These are phyloP conservation scores for Drosophila mayri DNA, from an alignment of 1,140 invertebrate genomes.

Conservation along the genomic window DNA sequence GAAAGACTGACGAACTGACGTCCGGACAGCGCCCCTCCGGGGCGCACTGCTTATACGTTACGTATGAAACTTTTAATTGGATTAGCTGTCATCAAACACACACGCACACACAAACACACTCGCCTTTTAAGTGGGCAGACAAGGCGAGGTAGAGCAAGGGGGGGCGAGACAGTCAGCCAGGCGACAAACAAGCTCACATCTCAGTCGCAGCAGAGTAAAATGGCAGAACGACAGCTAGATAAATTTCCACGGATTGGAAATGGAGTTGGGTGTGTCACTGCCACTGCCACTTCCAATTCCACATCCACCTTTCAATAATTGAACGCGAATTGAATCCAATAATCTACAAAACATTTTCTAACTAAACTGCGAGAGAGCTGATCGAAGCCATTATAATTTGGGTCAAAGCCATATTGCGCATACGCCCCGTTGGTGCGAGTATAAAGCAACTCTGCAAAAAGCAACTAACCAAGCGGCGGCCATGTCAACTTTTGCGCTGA, in stretches of 20 bases:
- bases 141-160: not conserved
- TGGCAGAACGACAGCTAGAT: constrained; percentile 37
- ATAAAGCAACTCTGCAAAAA: constrained; percentile 41
- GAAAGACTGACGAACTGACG: constrained; percentile 1
- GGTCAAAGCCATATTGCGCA: constrained; percentile 50
- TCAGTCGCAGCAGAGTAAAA: constrained; percentile 65
- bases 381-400: constrained; percentile 31
- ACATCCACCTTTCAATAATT: constrained; percentile 75
- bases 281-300: constrained; percentile 25
- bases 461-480: constrained; percentile 47
- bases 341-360: constrained; percentile 30
- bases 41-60: constrained; percentile 65
- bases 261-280: constrained; percentile 4
- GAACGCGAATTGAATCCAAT: constrained; percentile 66
- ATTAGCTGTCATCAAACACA: constrained; percentile 81
- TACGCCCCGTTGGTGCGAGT: constrained; percentile 42
- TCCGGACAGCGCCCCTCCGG: constrained; percentile 23
- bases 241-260: constrained; percentile 43
- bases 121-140: constrained; percentile 44
- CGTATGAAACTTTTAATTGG: constrained; percentile 84
- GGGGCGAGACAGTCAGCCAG: constrained; percentile 50
- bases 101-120: constrained; percentile 35
- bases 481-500: constrained; percentile 72
- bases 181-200: constrained; percentile 79
- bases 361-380: not conserved